These are phyloP conservation scores for Imbricaverruca yamaguchii DNA, from an alignment of 2,888 invertebrate species.

Conservation along the genomic window DNA sequence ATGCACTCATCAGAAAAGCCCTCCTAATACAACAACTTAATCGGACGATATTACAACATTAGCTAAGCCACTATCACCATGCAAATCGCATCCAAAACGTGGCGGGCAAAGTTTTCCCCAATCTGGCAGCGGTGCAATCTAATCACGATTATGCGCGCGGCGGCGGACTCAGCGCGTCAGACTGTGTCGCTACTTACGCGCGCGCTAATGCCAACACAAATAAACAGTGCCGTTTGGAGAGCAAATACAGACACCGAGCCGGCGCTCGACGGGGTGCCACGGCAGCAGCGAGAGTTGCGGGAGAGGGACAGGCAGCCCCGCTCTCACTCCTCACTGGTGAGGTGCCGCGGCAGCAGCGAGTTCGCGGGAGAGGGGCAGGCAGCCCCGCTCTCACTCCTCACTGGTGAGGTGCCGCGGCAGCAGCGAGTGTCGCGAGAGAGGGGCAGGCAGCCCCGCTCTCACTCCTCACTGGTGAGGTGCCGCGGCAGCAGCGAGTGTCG, in stretches of 20 bases:
- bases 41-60: background rate
- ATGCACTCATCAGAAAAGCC: background rate
- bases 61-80: background rate
- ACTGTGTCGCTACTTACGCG: background rate
- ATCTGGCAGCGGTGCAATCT: conserved; percentile 1
- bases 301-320: background rate
- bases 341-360: no score
- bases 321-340: no score
- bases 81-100: background rate
- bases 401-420: no score
- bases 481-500: no score
- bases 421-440: no score
- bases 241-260: background rate
- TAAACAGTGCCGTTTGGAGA: conserved; percentile 1
- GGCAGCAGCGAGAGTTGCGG: background rate
- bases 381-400: no score
- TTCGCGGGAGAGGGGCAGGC: no score
- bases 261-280: background rate
- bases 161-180: background rate
- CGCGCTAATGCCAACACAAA: conserved; percentile 6
- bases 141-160: conserved; percentile 3
- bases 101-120: background rate
- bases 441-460: no score
- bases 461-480: no score
- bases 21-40: background rate